phyloP scores from a whole-genome alignment of 2,113 vertebrate genomes.

The Mormyrus lacerda region DNA sequence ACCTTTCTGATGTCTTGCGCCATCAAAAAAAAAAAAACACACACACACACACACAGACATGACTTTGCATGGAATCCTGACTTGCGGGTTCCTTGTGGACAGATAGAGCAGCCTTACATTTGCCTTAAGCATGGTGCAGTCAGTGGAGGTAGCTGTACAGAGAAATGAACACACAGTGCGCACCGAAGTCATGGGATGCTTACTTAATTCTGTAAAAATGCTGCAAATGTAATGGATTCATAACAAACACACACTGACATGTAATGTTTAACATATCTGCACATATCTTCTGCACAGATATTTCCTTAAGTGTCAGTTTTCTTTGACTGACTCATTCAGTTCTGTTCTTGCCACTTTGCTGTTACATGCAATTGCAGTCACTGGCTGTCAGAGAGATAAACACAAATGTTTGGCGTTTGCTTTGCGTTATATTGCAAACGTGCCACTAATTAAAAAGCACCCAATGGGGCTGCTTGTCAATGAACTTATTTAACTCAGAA shows the following conservation, averaged over 20 bases:
- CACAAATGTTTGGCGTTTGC: background rate
- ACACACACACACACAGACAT: background rate
- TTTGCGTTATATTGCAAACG: background rate
- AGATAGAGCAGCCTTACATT: too few relatives aligned
- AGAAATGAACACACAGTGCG: background rate
- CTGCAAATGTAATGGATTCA: background rate
- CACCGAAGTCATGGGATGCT: background rate
- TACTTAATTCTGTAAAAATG: background rate
- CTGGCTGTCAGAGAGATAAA: background rate
- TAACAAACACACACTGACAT: background rate
- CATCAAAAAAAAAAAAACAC: background rate
- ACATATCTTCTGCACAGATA: background rate
- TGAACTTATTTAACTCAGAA: background rate
- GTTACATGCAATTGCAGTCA: background rate
- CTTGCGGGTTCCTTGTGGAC: background rate
- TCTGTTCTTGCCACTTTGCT: background rate
- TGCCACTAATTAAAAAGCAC: background rate
- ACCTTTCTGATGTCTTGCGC: background rate
- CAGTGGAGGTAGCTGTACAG: background rate
- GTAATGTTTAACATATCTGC: background rate
- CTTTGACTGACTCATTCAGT: background rate
- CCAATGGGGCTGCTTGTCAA: background rate
- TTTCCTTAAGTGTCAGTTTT: background rate
- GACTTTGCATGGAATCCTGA: background rate
- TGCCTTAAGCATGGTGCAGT: background rate